Evolutionary conservation across 2,113 vertebrate species (phyloP).

Genomic region (Sphaerodactylus townsendi): DNA sequence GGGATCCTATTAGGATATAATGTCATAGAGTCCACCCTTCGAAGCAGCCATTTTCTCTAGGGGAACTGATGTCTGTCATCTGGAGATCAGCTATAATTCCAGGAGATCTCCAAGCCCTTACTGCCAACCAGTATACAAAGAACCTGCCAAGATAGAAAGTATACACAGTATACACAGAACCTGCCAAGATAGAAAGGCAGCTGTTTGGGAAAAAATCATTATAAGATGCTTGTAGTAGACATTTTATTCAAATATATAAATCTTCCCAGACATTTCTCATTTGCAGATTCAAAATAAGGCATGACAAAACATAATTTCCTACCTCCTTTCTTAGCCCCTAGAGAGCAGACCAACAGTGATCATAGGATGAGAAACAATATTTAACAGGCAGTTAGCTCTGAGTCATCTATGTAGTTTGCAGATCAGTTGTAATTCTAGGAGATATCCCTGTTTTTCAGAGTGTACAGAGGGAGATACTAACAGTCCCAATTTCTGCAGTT

Average conservation of each 20-base stretch:
- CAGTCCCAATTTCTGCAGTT: no score
- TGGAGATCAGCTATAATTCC: no score
- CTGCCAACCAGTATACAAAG: no score
- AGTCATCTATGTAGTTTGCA: not conserved
- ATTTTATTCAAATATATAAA: not conserved
- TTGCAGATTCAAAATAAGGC: not conserved
- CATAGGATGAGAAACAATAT: conserved; percentile 33
- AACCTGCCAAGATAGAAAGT: not conserved
- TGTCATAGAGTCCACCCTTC: no score
- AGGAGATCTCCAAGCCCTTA: no score
- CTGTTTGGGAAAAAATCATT: not conserved
- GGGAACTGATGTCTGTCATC: no score
- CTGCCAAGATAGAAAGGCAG: not conserved
- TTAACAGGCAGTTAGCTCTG: conserved; percentile 21
- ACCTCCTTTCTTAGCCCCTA: not conserved
- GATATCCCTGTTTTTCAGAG: no score
- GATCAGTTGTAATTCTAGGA: no score
- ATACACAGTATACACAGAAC: no score
- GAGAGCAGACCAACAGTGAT: conserved; percentile 11
- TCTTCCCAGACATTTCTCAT: not conserved
- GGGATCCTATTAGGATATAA: no score
- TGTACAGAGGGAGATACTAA: no score
- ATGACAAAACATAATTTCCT: not conserved
- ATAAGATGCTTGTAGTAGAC: not conserved
- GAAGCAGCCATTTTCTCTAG: no score